Evolutionary conservation across 2,113 vertebrate genomes (phyloP).

Genomic region (Sapajus apella): DNA sequence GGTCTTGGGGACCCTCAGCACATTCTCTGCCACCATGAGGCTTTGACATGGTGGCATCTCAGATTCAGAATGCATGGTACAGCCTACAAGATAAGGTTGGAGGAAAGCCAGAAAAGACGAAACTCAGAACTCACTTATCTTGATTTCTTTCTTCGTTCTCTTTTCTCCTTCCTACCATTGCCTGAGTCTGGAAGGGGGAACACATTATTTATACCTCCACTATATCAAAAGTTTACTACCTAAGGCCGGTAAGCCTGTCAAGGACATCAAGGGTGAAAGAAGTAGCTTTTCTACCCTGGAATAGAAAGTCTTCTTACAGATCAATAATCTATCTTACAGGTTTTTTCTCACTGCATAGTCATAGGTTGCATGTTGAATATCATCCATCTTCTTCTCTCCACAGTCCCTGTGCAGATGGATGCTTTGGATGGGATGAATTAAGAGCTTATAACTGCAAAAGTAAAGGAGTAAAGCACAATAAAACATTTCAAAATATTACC

Average conservation of each 20-base stretch:
- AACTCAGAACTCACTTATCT: neutral
- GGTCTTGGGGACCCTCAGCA: neutral
- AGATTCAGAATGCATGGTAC: neutral
- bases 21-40: neutral
- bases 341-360: neutral
- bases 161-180: neutral
- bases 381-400: neutral
- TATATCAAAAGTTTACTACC: neutral
- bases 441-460: neutral
- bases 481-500: neutral
- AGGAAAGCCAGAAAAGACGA: neutral
- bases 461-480: neutral
- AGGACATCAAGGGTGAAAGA: neutral
- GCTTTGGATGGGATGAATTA: neutral
- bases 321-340: neutral
- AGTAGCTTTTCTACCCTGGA: neutral
- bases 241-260: neutral
- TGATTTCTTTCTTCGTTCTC: neutral
- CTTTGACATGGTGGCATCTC: neutral
- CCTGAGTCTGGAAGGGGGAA: neutral
- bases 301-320: neutral
- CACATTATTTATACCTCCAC: neutral
- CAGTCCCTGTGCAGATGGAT: neutral
- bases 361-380: neutral
- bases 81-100: neutral